Evolutionary conservation across 1,140 invertebrate genomes (phyloP), one percentile per base, ranked within the genome.

Genomic region (Teleopsis dalmanni): DNA sequence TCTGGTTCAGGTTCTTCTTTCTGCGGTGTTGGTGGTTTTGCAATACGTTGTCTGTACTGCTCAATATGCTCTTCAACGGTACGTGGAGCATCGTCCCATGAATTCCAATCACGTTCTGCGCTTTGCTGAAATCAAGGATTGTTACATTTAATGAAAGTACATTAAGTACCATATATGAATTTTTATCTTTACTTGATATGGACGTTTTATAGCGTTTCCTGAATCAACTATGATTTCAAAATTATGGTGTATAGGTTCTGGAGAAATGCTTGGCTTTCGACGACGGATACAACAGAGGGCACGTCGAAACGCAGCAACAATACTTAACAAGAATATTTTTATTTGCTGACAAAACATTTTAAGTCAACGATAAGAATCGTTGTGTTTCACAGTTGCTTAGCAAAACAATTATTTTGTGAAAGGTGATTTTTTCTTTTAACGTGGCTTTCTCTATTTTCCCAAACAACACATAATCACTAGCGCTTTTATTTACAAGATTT

Each of bases 61-160:
- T 71, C 68, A n/a, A 71, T 71, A 44, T 71, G 67, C 44, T 71
- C 68, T 47, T 65, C 60, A 5, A 71, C 65, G 6, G 67, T 70
- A 0, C 62, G 55, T 2, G 68, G 68, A 47, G 60, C 61, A 42
- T 70, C 67, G 37, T 71, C 68, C 68, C 68, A 71, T 3, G 60
- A 63, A 45, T 71, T 71, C 68, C 68, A 71, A 52, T 71, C 68
- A 1, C 63, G 57, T 9, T 71, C 68, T 26, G 9, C 18, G n/a
- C n/a, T n/a, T n/a, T n/a, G n/a, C n/a, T n/a, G n/a, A n/a, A n/a
- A n/a, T n/a, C n/a, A n/a, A n/a, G n/a, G n/a, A 11, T 36, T 36
- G 16, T 36, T 31, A 9, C 13, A 31, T n/a, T 31, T 31, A 31
- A 9, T 31, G 27, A 31, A 31, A 7, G 7, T n/a, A 31, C 27